phyloP scores from a whole-genome alignment of 2,888 invertebrate species.

The Erebia ligea region DNA sequence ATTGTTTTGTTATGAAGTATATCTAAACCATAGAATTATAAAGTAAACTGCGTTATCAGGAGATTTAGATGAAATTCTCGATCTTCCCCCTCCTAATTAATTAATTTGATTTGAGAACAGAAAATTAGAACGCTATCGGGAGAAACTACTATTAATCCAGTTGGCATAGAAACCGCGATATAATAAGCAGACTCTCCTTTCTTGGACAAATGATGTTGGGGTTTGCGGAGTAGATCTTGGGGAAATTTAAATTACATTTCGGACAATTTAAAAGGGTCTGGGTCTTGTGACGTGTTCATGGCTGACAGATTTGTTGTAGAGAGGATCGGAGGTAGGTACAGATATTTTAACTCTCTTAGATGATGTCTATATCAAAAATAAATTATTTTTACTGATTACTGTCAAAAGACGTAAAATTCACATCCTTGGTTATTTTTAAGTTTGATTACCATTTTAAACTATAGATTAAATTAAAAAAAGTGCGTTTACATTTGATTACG shows the following conservation, averaged over 20 bases:
- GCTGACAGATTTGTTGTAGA: slow-evolving; percentile 51
- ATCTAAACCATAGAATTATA: no score
- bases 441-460: no score
- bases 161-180: slow-evolving; percentile 16
- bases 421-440: no score
- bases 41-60: no score
- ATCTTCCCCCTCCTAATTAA: not conserved
- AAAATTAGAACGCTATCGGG: slow-evolving; percentile 16
- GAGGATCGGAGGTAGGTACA: slow-evolving; percentile 4
- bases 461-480: no score
- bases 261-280: slow-evolving; percentile 65
- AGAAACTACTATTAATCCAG: slow-evolving; percentile 19
- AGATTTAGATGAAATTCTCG: no score
- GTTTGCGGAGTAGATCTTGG: slow-evolving; percentile 51
- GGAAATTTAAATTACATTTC: slow-evolving; percentile 73
- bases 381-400: no score
- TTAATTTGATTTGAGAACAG: not conserved
- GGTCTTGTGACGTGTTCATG: slow-evolving; percentile 65
- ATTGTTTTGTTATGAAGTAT: no score
- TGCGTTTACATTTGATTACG: no score
- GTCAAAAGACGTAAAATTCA: no score
- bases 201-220: slow-evolving; percentile 49
- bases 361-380: no score
- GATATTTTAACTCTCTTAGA: no score
- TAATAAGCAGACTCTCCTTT: slow-evolving; percentile 24